Evolutionary conservation across 2,797 vertebrate genomes (phyloP), one percentile per base, ranked within the genome.

Genomic region (Danio aesculapii): DNA sequence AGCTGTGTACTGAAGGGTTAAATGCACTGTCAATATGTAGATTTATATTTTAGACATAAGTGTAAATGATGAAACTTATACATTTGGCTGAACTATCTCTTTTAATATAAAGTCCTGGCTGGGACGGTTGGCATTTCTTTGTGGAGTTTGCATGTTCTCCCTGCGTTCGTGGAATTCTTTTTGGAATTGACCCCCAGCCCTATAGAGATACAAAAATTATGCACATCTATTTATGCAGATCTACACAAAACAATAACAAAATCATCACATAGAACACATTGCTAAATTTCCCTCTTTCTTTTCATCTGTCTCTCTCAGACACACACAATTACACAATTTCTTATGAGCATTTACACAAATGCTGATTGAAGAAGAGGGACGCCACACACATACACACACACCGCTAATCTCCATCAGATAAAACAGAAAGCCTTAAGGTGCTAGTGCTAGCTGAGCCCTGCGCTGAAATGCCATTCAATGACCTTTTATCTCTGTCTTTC

Each of bases 391-490:
- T 59, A 44, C 57, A 44, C 61, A 53, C 74, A 44, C 41, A 73
- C n/a, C n/a, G 39, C 52, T 58, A 57, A 66, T 74, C 78, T 81
- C 53, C 8, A 81, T 81, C 70, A 74, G 78, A 81, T 66, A 57
- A 73, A 58, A 17, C 41, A 41, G 41, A 64, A 41, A 80, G 70
- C 78, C 70, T 57, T 81, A 39, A 64, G 69, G 70, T 74, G 61
- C 47, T 70, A 43, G 67, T 16, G 67, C 70, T 74, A 64, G 50
- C 70, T 66, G 50, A 73, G 43, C 17, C 61, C 70, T 73, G 52
- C 74, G 43, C 44, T 81, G 70, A 81, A 81, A 81, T 81, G 78
- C 70, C 78, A 81, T 81, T 81, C 70, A 74, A 16, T 81, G 78
- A 81, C 78, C 78, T 81, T 81, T 58, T 66, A 30, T 81, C 70